Percentiles rank a stretch among this genome's conserved stretches.
phyloP scores from a whole-genome alignment of 2,888 invertebrate genomes.

The Ferrisia virgata region DNA sequence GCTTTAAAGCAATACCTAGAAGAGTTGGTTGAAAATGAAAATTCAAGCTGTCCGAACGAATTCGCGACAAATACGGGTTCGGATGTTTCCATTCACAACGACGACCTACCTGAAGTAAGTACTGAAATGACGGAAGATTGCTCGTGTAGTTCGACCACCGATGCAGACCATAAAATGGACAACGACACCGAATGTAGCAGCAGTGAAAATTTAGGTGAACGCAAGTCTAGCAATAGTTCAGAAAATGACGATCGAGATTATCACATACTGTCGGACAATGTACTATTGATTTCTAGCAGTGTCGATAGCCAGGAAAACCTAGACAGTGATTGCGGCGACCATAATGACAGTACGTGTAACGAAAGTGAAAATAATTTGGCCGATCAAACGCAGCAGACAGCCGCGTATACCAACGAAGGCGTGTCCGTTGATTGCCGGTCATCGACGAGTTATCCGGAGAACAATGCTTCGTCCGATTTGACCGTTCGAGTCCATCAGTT shows the following conservation, averaged over 20 bases:
- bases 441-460: neutral
- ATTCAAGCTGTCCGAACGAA: neutral
- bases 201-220: neutral
- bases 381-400: too few relatives aligned
- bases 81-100: constrained; percentile 7
- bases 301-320: neutral
- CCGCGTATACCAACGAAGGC: neutral
- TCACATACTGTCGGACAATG: neutral
- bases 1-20: constrained; percentile 55
- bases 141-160: neutral
- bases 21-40: constrained; percentile 54
- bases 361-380: neutral
- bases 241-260: constrained; percentile 1
- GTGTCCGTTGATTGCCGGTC: neutral
- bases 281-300: neutral
- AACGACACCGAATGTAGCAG: neutral
- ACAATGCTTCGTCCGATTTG: neutral
- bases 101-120: constrained; percentile 49
- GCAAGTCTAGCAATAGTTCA: neutral
- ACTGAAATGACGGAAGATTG: constrained; percentile 1
- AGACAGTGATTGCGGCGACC: neutral
- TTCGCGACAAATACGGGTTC: neutral
- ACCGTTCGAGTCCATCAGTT: neutral
- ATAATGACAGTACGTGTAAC: neutral
- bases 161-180: neutral